phyloP scores from a whole-genome alignment of 2,113 vertebrate species.

The Rhynchomys soricoides region DNA sequence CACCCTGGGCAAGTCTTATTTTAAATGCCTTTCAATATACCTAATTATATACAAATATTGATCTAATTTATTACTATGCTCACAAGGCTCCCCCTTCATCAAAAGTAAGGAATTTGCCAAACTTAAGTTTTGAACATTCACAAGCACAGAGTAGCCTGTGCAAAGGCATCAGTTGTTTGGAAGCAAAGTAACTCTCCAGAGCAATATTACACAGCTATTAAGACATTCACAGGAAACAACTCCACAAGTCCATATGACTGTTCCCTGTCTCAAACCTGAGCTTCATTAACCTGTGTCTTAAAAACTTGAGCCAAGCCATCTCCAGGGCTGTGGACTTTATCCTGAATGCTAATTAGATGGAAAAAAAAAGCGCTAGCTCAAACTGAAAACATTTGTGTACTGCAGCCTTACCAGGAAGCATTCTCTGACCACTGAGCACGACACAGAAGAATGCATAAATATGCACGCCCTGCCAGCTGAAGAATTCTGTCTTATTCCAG shows the following conservation, averaged over 20 bases:
- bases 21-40: not conserved
- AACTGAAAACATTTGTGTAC: constrained; percentile 72
- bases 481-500: constrained; percentile 63
- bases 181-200: not conserved
- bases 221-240: constrained; percentile 39
- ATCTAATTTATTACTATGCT: not conserved
- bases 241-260: constrained; percentile 14
- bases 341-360: constrained; percentile 57
- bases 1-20: not conserved
- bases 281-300: constrained; percentile 67
- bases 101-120: constrained; percentile 21
- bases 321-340: constrained; percentile 67
- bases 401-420: constrained; percentile 67
- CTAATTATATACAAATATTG: not conserved
- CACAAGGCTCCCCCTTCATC: not conserved
- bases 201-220: not conserved
- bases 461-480: constrained; percentile 61
- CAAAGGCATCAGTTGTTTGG: not conserved
- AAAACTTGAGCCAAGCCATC: constrained; percentile 64
- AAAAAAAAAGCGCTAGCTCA: constrained; percentile 43
- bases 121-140: not conserved
- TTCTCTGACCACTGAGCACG: constrained; percentile 74
- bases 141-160: not conserved
- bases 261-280: constrained; percentile 61
- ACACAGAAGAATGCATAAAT: constrained; percentile 79